Percentiles rank a stretch among this genome's conserved stretches.
These are phyloP conservation scores for Orientallactaga bullata DNA, from an alignment of 2,113 vertebrate species.

Conservation along the genomic window DNA sequence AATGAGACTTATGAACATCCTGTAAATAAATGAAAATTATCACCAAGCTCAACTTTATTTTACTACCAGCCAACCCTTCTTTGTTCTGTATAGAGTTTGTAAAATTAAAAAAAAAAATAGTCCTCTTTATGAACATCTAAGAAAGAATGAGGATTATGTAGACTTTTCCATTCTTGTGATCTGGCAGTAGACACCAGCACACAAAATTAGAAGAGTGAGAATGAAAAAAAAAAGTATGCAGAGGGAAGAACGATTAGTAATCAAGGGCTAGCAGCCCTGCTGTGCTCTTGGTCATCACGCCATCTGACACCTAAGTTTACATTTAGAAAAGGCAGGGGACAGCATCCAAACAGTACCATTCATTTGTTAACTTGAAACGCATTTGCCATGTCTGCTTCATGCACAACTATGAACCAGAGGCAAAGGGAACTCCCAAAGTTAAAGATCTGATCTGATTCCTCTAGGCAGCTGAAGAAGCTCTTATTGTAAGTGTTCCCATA, in stretches of 20 bases:
- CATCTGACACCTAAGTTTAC: background rate
- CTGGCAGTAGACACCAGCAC: background rate
- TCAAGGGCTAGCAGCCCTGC: background rate
- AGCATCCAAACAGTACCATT: background rate
- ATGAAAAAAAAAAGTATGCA: background rate
- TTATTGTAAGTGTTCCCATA: background rate
- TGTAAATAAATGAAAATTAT: background rate
- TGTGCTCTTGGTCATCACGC: background rate
- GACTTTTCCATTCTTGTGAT: conserved; percentile 49
- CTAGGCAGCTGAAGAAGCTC: background rate
- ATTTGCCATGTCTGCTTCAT: background rate
- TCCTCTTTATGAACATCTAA: conserved; percentile 19
- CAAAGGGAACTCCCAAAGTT: conserved; percentile 21
- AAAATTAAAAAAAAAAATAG: conserved; percentile 4
- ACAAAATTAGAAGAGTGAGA: conserved; percentile 21
- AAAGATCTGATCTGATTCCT: background rate
- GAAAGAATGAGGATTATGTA: conserved; percentile 8
- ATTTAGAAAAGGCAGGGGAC: background rate
- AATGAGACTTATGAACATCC: background rate
- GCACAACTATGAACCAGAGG: background rate
- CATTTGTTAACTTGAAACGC: background rate
- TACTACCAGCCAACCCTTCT: background rate
- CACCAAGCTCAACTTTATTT: conserved; percentile 18
- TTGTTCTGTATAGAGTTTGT: background rate
- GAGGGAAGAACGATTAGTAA: background rate